Evolutionary conservation across 2,888 invertebrate species (phyloP).

Genomic region (Drosophila flavopinicola): DNA sequence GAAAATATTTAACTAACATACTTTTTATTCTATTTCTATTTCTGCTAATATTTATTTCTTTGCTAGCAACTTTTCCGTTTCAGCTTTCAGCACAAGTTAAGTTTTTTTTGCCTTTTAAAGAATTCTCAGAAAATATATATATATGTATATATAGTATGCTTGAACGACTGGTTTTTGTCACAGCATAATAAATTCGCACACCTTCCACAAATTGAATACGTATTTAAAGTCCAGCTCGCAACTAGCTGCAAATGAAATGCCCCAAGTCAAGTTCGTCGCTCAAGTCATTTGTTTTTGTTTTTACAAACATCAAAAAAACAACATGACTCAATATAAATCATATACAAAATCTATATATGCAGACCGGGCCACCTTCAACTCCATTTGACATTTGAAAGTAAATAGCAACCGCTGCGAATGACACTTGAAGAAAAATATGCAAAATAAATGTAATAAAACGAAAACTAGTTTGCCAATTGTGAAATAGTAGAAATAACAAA

Average conservation of each 20-base stretch:
- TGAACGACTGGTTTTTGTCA: constrained; percentile 30
- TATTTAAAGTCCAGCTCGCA: constrained; percentile 20
- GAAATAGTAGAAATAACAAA: constrained; percentile 15
- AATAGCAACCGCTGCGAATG: constrained; percentile 47
- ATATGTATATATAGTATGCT: not conserved
- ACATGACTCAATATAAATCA: constrained; percentile 72
- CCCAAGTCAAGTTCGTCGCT: constrained; percentile 63
- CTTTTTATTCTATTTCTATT: no score
- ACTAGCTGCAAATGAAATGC: constrained; percentile 16
- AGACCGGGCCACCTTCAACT: constrained; percentile 74
- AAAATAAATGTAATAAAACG: constrained; percentile 45
- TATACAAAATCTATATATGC: constrained; percentile 45
- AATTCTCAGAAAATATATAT: not conserved
- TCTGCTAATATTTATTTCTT: not conserved
- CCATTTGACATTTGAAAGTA: constrained; percentile 76
- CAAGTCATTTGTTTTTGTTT: constrained; percentile 70
- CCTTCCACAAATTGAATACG: constrained; percentile 4
- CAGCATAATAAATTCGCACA: constrained; percentile 29
- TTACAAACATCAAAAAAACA: constrained; percentile 1
- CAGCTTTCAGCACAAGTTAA: not conserved
- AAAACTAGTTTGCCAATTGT: constrained; percentile 58
- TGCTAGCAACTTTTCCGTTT: not conserved
- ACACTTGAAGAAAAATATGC: constrained; percentile 69
- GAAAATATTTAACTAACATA: no score
- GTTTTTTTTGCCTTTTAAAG: not conserved